Evolutionary conservation across 2,888 invertebrate genomes (phyloP), one percentile per base, ranked within the genome.

Genomic region (Catocala sponsa): DNA sequence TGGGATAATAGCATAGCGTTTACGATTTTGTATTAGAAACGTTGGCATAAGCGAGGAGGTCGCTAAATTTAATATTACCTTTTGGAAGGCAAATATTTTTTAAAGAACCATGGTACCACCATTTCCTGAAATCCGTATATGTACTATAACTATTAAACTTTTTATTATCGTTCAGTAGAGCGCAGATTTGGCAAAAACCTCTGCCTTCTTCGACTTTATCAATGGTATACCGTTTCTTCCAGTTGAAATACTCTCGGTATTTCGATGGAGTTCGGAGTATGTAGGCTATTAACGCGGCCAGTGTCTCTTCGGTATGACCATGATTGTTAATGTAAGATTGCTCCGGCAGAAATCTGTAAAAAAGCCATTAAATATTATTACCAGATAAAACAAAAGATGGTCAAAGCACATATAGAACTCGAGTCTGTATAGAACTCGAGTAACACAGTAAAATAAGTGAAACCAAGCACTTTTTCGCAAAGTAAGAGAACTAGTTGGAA

Each of bases 261-360:
- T 79, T 67, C 0, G 65, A 5, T 2, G 85, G 82, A 35, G 84
- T 84, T 2, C 68, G 48, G 12, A 56, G 42, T 6, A 43, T 49
- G 11, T 50, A 13, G 6, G 56, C 56, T 56, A 56, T 43, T 50
- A 49, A 33, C 10, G 48, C 32, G 12, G 87, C 87, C 0, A 92
- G 63, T 15, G 75, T 75, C 2, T 88, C 83, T 0, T 80, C 69
- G 0, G 73, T 60, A 2, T 63, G 71, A 5, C 67, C 60, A 0
- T 71, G 70, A 2, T 80, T 83, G 54, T 89, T 82, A 5, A 92
- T 82, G 65, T 91, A 93, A 0, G 93, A 92, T 0, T 85, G 85
- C 0, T 82, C 75, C 5, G 92, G 93, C 0, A 93, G 85, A 54
- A 91, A 93, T 41, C 93, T 93, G 86, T n/a, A n/a, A 51, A 25